A percentile compares a stretch with the other conserved stretches of the same genome.
Evolutionary conservation across 2,113 vertebrate genomes (phyloP).

Genomic region (Upupa epops): DNA sequence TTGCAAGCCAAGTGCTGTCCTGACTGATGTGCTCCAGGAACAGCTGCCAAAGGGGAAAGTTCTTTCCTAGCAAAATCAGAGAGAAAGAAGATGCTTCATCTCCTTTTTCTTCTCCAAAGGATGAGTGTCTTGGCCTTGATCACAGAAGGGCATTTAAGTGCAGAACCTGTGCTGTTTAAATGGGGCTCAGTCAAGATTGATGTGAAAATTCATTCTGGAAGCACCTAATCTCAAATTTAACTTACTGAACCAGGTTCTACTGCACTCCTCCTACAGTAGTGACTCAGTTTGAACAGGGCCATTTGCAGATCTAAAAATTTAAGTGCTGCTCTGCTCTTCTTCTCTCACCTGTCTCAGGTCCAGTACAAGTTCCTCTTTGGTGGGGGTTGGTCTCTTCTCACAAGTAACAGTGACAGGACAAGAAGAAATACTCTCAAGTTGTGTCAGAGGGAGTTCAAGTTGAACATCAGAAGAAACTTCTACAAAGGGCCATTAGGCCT

Average conservation of each 20-base stretch:
- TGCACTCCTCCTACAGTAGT: background rate
- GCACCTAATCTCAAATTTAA: background rate
- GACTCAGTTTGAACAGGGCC: background rate
- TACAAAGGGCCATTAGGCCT: too few relatives aligned
- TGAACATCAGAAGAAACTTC: too few relatives aligned
- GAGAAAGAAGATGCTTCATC: background rate
- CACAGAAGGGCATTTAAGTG: background rate
- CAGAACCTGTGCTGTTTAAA: background rate
- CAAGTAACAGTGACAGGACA: too few relatives aligned
- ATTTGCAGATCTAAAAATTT: background rate
- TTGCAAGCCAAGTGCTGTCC: background rate
- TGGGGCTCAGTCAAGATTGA: background rate
- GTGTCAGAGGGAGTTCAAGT: too few relatives aligned
- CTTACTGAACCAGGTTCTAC: background rate
- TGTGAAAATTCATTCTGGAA: background rate
- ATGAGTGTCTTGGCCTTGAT: background rate
- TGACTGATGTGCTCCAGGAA: rapidly evolving
- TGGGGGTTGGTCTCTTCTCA: too few relatives aligned
- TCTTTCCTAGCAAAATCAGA: background rate
- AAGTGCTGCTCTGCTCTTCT: background rate
- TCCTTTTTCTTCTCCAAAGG: background rate
- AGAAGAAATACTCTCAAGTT: too few relatives aligned
- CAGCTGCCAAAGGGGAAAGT: background rate
- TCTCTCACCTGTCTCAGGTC: background rate
- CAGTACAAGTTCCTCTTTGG: background rate